These are phyloP conservation scores for Oncopodura yosiiana DNA, from an alignment of 1,140 invertebrate genomes.

Conservation along the genomic window DNA sequence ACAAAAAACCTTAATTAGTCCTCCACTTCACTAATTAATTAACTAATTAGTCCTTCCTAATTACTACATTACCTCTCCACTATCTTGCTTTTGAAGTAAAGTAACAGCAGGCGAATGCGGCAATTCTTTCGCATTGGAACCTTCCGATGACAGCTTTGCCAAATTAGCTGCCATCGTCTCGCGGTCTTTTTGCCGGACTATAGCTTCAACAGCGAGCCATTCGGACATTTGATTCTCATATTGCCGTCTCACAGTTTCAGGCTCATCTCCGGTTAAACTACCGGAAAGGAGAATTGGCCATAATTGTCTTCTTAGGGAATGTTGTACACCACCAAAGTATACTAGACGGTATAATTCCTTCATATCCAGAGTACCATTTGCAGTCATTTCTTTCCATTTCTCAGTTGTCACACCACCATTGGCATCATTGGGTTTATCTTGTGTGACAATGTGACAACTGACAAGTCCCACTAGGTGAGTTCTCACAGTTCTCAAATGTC, in stretches of 20 bases:
- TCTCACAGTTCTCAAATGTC: constrained; percentile 80
- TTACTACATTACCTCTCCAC: constrained; percentile 47
- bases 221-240: constrained; percentile 88
- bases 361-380: constrained; percentile 51
- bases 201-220: constrained; percentile 86
- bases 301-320: constrained; percentile 67
- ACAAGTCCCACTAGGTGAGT: constrained; percentile 86
- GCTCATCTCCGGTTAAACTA: constrained; percentile 53
- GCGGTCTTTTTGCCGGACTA: constrained; percentile 74
- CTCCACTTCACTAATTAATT: background rate
- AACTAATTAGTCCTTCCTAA: no score
- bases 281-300: constrained; percentile 86
- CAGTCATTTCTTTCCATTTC: constrained; percentile 53
- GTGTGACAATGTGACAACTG: constrained; percentile 41
- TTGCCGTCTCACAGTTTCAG: constrained; percentile 58
- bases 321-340: constrained; percentile 76
- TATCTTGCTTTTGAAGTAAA: constrained; percentile 41
- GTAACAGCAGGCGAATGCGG: constrained; percentile 33
- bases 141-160: constrained; percentile 49
- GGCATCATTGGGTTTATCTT: constrained; percentile 42
- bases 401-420: constrained; percentile 56
- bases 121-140: constrained; percentile 40
- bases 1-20: background rate
- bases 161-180: constrained; percentile 52
- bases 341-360: constrained; percentile 69